These are phyloP conservation scores for Lithodes maja DNA, from an alignment of 2,888 invertebrate species.

Conservation along the genomic window DNA sequence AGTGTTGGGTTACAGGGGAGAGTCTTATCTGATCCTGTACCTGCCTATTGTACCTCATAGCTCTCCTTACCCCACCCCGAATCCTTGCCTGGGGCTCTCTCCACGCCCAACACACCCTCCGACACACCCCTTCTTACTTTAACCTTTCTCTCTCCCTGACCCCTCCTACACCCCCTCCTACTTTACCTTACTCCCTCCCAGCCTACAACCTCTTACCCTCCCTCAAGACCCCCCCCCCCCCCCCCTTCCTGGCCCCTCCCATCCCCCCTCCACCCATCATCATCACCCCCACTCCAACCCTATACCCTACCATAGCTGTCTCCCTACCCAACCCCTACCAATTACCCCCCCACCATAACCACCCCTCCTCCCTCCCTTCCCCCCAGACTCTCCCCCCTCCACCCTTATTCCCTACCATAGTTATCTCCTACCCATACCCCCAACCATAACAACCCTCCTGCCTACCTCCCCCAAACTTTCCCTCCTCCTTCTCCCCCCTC, in stretches of 20 bases:
- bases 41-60: background rate
- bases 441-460: background rate
- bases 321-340: too few species aligned
- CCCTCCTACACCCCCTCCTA: background rate
- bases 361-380: background rate
- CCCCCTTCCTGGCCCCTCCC: background rate
- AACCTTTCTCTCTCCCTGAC: background rate
- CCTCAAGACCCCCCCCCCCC: background rate
- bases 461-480: background rate
- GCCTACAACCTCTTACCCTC: background rate
- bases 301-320: too few species aligned
- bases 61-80: background rate
- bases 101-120: background rate
- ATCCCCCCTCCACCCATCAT: background rate
- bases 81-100: background rate
- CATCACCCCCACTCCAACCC: too few species aligned
- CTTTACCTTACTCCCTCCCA: background rate
- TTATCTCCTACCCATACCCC: background rate
- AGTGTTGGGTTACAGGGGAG: background rate
- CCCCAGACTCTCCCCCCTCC: background rate
- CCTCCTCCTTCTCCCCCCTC: constrained; percentile 1
- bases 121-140: background rate
- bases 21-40: background rate
- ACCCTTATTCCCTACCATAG: background rate
- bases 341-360: background rate